Evolutionary conservation across 2,888 invertebrate species (phyloP), one percentile per base, ranked within the genome.

Genomic region (Cancer borealis): DNA sequence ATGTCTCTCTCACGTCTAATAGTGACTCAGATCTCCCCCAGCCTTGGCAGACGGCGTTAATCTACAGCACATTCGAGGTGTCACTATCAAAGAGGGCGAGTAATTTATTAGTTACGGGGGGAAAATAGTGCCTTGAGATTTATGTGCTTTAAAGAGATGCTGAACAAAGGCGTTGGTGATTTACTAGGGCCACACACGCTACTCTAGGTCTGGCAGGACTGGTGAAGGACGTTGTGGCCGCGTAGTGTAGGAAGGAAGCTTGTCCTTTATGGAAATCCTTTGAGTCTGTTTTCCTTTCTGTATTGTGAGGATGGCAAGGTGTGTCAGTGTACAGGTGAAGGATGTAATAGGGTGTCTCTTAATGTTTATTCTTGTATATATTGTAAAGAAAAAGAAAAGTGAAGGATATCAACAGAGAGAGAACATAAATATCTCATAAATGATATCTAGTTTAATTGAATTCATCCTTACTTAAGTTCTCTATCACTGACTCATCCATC

Each of bases 131-230:
- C 30, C 39, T 14, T 0, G 39, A 39, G 84, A 84, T 84, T 84
- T 84, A 84, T 84, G 39, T 84, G 84, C 84, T 84, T 84, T 84
- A 84, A 84, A 84, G 84, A 39, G 84, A 84, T 39, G 84, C 39
- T 84, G 39, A 84, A 84, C 84, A 84, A 84, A 84, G 84, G 84
- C n/a, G 10, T 14, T 39, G n/a, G 84, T 84, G 39, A 84, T 84
- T 84, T 84, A 84, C 84, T 8, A 4, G 14, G 39, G 39, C 84
- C 84, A 39, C 84, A 84, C 84, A 84, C 39, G 84, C 84, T 39
- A 84, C 84, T n/a, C 39, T 26, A 30, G 39, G 66, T 66, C 54
- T 26, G 73, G n/a, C 73, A 8, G 73, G 73, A 6, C 10, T 73
- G 84, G 39, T 39, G 39, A n/a, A 12, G 49, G 47, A 14, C n/a